These are phyloP conservation scores for Xiphorhynchus erythropygius DNA, from an alignment of 2,797 vertebrate genomes.

Conservation along the genomic window DNA sequence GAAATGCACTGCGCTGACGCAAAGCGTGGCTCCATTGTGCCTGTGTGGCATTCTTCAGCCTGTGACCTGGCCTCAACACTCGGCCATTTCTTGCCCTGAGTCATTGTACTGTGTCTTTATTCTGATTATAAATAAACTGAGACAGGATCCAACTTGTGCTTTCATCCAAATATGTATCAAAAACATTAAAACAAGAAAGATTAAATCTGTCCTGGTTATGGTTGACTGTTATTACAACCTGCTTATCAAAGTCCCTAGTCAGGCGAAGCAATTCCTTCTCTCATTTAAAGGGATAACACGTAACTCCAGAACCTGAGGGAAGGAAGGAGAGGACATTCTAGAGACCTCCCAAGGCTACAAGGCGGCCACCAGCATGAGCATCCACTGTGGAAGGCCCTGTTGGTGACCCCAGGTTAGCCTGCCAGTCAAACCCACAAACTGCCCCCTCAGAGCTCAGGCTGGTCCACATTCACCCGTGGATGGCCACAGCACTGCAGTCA, in stretches of 20 bases:
- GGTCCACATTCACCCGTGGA: rapidly evolving
- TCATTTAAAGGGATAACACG: not conserved
- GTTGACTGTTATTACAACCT: not conserved
- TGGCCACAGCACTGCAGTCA: rapidly evolving
- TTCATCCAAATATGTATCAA: not conserved
- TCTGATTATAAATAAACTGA: not conserved
- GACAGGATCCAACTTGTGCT: not conserved
- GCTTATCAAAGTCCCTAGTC: not conserved
- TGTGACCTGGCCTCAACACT: not conserved
- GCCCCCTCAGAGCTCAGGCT: rapidly evolving
- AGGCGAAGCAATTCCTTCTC: not conserved
- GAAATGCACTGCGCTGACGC: rapidly evolving
- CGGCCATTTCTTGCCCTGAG: not conserved
- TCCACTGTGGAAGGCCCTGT: not conserved
- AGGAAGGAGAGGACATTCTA: not conserved
- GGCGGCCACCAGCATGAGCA: rapidly evolving
- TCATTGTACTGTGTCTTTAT: not conserved
- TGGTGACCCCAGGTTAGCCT: not conserved
- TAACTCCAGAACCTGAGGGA: not conserved
- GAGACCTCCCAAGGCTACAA: not conserved
- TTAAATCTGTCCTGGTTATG: not conserved
- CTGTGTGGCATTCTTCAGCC: not conserved
- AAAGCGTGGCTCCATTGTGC: rapidly evolving
- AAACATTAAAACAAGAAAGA: not conserved
- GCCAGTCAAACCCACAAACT: not conserved